A percentile compares a stretch with the other conserved stretches of the same genome.
Conservation (phyloP, 2,113 vertebrate genomes). For the Cavia porcellus region DNA sequence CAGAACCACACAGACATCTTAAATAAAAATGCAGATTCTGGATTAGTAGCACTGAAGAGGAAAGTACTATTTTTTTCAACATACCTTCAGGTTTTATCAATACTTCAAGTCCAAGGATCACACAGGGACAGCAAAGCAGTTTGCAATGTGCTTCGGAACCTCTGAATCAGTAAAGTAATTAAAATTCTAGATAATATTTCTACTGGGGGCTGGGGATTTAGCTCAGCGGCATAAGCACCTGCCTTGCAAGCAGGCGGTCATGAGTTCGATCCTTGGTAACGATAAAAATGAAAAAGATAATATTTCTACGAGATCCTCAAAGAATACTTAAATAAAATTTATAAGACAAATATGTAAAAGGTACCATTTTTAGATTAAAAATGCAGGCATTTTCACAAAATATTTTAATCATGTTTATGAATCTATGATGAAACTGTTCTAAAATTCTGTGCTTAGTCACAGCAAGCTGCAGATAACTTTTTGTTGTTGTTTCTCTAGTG, state of each 20-base stretch:
- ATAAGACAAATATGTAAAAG: neutral
- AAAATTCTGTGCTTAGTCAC: neutral
- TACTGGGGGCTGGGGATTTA: neutral
- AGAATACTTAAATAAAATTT: neutral
- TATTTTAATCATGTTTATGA: neutral
- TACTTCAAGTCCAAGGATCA: neutral
- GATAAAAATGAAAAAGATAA: neutral
- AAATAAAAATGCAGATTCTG: neutral
- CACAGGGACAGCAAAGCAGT: neutral
- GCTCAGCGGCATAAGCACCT: too few species aligned
- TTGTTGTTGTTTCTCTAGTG: neutral
- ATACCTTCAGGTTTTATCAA: neutral
- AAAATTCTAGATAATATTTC: neutral
- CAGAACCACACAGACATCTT: neutral
- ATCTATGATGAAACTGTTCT: neutral
- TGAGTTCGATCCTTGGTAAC: too few species aligned
- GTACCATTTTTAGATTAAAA: neutral
- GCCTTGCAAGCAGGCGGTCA: too few species aligned
- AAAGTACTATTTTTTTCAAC: neutral
- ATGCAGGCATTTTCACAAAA: neutral
- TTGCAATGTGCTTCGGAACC: neutral
- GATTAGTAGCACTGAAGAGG: neutral
- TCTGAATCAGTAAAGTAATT: conserved; percentile 3
- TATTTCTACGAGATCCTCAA: neutral
- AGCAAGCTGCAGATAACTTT: neutral